A percentile compares a stretch with the other conserved stretches of the same genome.
phyloP scores from a whole-genome alignment of 1,140 invertebrate genomes.

The Epicauta chinensis region DNA sequence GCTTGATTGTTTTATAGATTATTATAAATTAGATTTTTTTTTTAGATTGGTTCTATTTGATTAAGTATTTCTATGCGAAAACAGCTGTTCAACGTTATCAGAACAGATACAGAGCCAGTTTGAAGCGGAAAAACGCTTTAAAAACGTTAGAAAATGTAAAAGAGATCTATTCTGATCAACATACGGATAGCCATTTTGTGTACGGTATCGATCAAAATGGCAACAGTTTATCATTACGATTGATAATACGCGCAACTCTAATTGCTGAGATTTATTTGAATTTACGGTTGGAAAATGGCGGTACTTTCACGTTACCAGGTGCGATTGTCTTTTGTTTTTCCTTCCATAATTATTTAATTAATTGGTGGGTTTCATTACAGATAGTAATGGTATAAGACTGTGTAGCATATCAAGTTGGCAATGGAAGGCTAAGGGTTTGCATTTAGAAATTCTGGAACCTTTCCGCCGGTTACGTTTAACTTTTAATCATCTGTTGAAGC shows the following conservation, averaged over 20 bases:
- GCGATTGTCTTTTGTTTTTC: background rate
- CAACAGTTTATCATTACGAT: constrained; percentile 22
- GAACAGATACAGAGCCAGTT: background rate
- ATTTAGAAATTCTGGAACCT: constrained; percentile 32
- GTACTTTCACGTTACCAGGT: constrained; percentile 27
- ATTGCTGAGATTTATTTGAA: constrained; percentile 24
- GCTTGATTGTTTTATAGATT: background rate
- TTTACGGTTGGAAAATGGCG: constrained; percentile 22
- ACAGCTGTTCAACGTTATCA: constrained; percentile 14
- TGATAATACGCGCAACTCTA: constrained; percentile 20
- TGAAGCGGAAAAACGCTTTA: constrained; percentile 4
- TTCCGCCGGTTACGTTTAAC: constrained; percentile 28
- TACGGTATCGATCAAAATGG: constrained; percentile 28
- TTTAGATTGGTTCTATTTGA: constrained; percentile 24
- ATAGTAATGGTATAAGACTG: constrained; percentile 10
- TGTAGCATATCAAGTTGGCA: constrained; percentile 21
- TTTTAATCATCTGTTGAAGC: constrained; percentile 33
- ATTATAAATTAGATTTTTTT: constrained; percentile 7
- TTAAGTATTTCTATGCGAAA: constrained; percentile 23
- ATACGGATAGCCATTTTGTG: constrained; percentile 16
- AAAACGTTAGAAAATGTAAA: constrained; percentile 3
- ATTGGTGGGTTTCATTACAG: constrained; percentile 16
- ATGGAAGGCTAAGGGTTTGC: constrained; percentile 30
- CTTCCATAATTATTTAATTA: background rate
- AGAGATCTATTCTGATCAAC: constrained; percentile 11